Evolutionary conservation across 2,113 vertebrate genomes (phyloP).

Genomic region (Mellivora capensis): DNA sequence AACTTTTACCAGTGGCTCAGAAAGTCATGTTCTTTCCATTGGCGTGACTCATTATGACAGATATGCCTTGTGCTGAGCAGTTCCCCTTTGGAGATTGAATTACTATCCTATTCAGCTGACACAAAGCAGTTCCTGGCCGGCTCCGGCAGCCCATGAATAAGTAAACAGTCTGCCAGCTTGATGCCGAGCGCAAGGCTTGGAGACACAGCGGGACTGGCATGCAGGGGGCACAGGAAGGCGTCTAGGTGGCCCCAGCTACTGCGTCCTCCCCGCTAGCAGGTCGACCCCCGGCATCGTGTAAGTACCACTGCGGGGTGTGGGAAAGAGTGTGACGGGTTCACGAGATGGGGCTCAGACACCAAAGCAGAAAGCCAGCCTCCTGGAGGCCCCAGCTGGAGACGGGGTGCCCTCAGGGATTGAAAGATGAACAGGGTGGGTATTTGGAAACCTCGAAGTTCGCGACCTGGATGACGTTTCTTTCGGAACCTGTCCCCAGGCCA

Average conservation of each 20-base stretch:
- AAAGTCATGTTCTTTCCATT: background rate
- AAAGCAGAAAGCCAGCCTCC: accelerated
- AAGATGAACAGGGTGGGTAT: background rate
- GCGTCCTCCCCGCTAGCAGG: accelerated
- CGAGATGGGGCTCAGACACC: accelerated
- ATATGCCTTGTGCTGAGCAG: background rate
- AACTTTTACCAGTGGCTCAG: background rate
- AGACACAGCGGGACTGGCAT: background rate
- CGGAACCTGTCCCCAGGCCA: background rate
- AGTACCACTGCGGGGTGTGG: background rate
- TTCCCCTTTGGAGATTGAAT: conserved; percentile 79
- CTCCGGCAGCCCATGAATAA: conserved; percentile 88
- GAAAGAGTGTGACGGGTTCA: background rate
- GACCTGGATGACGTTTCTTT: accelerated
- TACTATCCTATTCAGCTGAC: conserved; percentile 81
- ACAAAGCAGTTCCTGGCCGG: conserved; percentile 83
- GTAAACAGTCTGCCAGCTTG: conserved; percentile 78
- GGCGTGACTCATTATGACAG: conserved; percentile 43
- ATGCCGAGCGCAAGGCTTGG: background rate
- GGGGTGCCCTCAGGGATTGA: accelerated
- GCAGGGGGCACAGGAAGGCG: accelerated
- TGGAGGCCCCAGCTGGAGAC: no score
- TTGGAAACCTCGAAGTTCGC: accelerated
- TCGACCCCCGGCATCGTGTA: background rate
- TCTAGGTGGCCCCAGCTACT: accelerated